phyloP scores from a whole-genome alignment of 2,797 vertebrate genomes.

The Myotis findleyi region DNA sequence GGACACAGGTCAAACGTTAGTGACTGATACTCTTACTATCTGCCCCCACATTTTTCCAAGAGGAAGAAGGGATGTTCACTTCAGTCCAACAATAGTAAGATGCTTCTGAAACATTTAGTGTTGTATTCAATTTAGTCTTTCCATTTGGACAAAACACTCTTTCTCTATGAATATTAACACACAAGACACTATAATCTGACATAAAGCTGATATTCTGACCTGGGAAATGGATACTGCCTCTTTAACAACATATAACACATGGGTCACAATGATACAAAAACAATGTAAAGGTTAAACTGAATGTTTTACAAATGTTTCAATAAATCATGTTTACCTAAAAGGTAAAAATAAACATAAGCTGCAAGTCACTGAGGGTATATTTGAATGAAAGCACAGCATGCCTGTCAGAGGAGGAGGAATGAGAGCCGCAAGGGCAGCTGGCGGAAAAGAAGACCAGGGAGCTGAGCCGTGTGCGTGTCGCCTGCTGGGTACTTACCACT shows the following conservation, averaged over 20 bases:
- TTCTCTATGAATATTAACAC: background rate
- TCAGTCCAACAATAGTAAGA: background rate
- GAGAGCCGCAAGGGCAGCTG: slow-evolving; percentile 59
- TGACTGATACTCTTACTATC: no score
- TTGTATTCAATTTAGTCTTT: background rate
- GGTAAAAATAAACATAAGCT: slow-evolving; percentile 59
- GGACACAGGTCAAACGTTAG: background rate
- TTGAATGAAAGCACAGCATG: slow-evolving; percentile 68
- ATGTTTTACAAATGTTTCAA: slow-evolving; percentile 45
- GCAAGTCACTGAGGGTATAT: slow-evolving; percentile 26
- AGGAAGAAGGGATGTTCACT: background rate
- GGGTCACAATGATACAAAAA: slow-evolving; percentile 68
- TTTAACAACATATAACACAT: background rate
- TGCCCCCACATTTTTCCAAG: background rate
- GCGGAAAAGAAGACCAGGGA: slow-evolving; percentile 55
- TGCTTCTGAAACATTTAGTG: background rate
- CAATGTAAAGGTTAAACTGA: slow-evolving; percentile 66
- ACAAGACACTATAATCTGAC: background rate
- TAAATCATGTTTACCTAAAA: slow-evolving; percentile 70
- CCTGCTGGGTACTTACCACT: slow-evolving; percentile 83
- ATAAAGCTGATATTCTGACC: background rate
- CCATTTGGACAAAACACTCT: background rate
- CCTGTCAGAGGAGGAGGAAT: slow-evolving; percentile 57
- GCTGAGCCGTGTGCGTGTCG: slow-evolving; percentile 59
- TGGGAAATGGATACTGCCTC: background rate